A percentile compares a stretch with the other conserved stretches of the same genome.
Conservation (phyloP, 2,888 invertebrate genomes). For the Nymphalis c-album region DNA sequence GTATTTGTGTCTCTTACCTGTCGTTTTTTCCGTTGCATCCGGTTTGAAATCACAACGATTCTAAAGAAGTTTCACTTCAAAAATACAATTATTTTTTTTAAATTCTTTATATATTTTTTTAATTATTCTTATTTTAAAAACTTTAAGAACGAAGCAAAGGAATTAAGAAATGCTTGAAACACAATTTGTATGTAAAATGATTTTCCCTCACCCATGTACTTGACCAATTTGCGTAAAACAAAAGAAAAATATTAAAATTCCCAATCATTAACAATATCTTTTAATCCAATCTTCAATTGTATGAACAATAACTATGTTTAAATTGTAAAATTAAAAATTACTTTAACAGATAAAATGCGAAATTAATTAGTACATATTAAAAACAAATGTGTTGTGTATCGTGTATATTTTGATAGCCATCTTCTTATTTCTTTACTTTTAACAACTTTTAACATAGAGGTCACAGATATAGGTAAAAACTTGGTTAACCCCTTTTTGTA, state of each 20-base stretch:
- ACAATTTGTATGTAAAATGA: slow-evolving; percentile 2
- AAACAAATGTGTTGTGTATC: too few relatives aligned
- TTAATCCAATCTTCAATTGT: slow-evolving; percentile 19
- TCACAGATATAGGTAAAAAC: too few relatives aligned
- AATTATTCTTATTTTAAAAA: not conserved
- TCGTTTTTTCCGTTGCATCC: too few relatives aligned
- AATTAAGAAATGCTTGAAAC: slow-evolving; percentile 1
- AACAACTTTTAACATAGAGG: too few relatives aligned
- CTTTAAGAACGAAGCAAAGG: not conserved
- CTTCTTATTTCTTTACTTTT: too few relatives aligned
- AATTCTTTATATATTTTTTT: not conserved
- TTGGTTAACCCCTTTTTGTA: too few relatives aligned
- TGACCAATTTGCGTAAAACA: slow-evolving; percentile 25
- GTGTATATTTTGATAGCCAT: too few relatives aligned
- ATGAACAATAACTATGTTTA: slow-evolving; percentile 18
- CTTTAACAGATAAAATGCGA: not conserved
- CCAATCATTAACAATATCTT: slow-evolving; percentile 30
- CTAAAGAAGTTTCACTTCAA: too few relatives aligned
- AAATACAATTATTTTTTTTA: too few relatives aligned
- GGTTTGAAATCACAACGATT: too few relatives aligned
- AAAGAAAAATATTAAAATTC: slow-evolving; percentile 26
- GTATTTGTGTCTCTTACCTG: too few relatives aligned
- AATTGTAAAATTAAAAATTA: slow-evolving; percentile 28
- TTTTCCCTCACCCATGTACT: slow-evolving; percentile 20
- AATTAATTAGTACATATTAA: too few relatives aligned